Evolutionary conservation across 2,113 vertebrate genomes (phyloP), one percentile per base, ranked within the genome.

Genomic region (Ptychochromis oligacanthus): DNA sequence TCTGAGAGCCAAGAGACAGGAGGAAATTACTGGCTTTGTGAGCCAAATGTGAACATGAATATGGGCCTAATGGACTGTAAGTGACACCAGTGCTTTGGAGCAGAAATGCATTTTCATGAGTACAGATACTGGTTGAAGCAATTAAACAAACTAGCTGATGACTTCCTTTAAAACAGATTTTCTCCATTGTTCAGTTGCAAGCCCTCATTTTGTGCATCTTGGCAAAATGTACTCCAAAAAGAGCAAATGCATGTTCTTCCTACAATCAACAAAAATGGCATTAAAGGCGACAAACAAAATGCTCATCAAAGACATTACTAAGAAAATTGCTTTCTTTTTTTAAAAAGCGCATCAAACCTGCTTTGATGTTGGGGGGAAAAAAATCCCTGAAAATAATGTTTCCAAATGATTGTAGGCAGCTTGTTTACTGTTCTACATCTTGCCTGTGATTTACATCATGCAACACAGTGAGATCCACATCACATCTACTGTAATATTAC

Each of bases 31-130:
- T 7, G 36, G 57, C 81, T 88, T 72, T 85, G 77, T 80, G 87
- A 89, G 82, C 40, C 77, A 80, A 85, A 86, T 67, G 38, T 67
- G 77, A 87, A 54, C 31, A 82, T 82, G 84, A 86, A 78, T 84
- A 11, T 64, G 56, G 57, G 56, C 31, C 56, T 86, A 90, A 89
- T 85, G 83, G 84, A 79, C 75, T 11, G 40, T 67, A 57, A 86
- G 76, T 82, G 79, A 85, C 82, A 82, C 60, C 77, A 56, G 24
- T 61, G 67, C 81, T 88, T 76, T 34, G 64, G 86, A 87, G 87
- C 70, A 81, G 57, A 59, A 76, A 67, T 22, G 2, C 9, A 3
- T 86, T 85, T 84, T 77, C 36, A 55, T 22, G 24, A 20, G 7
- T 40, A 17, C 13, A 79, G 34, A 74, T 24, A 36, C n/a, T 13